Base-by-base conservation (phyloP, 2,888 invertebrate genomes). In the Schrankia costaestrigalis region DNA sequence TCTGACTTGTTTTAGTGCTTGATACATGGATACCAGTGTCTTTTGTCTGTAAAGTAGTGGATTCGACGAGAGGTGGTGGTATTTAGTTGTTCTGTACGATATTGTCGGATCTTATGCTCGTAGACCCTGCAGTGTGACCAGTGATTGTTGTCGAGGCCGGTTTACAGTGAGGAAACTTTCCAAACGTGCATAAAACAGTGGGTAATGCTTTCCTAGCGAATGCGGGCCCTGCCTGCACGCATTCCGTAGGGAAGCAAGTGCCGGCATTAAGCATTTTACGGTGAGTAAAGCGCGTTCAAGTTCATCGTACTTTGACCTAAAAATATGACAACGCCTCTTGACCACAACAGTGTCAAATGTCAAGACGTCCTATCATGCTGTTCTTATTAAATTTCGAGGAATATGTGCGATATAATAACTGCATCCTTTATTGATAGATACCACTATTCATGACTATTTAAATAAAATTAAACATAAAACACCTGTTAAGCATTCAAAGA, bases 81-180 rank as follows among this genome's bases (percentile, higher is more conserved):
- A 73, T 76, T 79, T 63, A 56, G 57, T 63, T 61, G 49, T 56
- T 71, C 63, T 63, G 73, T 74, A 71, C 75, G 65, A 71, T 78
- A 72, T 69, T 76, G 77, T 72, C 71, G 72, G 66, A 65, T 74
- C 60, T 56, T 61, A 65, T 71, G 61, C 67, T 66, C 66, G 70
- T 69, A 69, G 71, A 78, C 71, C 64, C 66, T 71, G 66, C 67
- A 78, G 77, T 85, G 83, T 81, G 75, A 80, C 76, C 81, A 85
- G 86, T 86, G 85, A 86, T 85, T 87, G 86, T 86, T 84, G 84
- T 82, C 83, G 81, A 80, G 79, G 81, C 86, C 78, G 81, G 85
- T 85, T 87, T 84, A 80, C 78, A 74, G 75, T 67, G 67, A 76
- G 85, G 81, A 82, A 81, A 85, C 83, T 85, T 86, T 85, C 84